A percentile compares a stretch with the other conserved stretches of the same genome.
phyloP scores from a whole-genome alignment of 2,113 vertebrate species.

The Indicator indicator region DNA sequence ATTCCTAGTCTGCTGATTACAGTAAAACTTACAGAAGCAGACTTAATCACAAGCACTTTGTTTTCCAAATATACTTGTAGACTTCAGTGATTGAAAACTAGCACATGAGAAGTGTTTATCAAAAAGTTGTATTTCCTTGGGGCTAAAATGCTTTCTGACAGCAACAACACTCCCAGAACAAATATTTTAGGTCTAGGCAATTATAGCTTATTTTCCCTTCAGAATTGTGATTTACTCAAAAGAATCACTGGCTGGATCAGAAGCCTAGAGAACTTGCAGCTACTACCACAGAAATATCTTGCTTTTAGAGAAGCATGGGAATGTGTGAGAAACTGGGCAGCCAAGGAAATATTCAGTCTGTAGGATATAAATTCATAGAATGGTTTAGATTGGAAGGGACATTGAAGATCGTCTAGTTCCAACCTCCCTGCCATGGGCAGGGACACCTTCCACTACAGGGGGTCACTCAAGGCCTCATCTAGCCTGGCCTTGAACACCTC shows the following conservation, averaged over 20 bases:
- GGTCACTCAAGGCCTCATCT: too few species aligned
- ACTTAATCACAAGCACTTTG: not conserved
- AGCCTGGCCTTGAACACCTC: too few species aligned
- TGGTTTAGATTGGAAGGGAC: too few species aligned
- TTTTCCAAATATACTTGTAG: not conserved
- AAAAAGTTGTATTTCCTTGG: not conserved
- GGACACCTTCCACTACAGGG: too few species aligned
- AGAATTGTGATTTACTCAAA: slow-evolving; percentile 3
- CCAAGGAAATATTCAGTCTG: not conserved
- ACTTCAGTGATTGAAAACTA: slow-evolving; percentile 30
- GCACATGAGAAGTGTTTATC: not conserved
- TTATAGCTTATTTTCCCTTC: not conserved
- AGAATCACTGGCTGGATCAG: not conserved
- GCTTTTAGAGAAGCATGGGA: not conserved
- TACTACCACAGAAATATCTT: not conserved
- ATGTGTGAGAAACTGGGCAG: not conserved
- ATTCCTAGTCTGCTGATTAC: slow-evolving; percentile 24
- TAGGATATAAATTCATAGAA: not conserved
- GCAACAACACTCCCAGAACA: not conserved
- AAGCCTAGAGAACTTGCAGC: not conserved
- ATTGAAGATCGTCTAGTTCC: too few species aligned
- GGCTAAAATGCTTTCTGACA: slow-evolving; percentile 5
- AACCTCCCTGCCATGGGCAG: too few species aligned
- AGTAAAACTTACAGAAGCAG: slow-evolving; percentile 42
- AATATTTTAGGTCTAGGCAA: not conserved